These are phyloP conservation scores for Drosophila pectinifera DNA, from an alignment of 1,140 invertebrate genomes.

Conservation along the genomic window DNA sequence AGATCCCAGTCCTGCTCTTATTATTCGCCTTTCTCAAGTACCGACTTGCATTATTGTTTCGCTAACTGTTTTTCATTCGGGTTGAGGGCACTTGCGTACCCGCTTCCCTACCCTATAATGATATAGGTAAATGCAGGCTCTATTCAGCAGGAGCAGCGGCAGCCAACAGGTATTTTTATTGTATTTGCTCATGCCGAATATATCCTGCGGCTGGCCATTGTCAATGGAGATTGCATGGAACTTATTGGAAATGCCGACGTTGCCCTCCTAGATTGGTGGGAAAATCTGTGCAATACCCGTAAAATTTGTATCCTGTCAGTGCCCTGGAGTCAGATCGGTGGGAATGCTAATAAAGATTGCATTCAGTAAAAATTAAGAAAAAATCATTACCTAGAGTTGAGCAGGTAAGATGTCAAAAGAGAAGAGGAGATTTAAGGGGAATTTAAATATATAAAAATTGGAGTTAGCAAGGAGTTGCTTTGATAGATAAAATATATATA, in stretches of 20 bases:
- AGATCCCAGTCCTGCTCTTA: conserved; percentile 31
- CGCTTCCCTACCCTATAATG: conserved; percentile 28
- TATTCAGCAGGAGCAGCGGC: conserved; percentile 22
- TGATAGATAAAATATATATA: too few species aligned
- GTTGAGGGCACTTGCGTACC: conserved; percentile 49
- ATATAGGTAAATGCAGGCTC: conserved; percentile 63
- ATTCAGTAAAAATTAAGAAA: not conserved
- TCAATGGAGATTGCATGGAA: conserved; percentile 58
- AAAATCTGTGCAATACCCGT: conserved; percentile 65
- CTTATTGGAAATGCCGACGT: conserved; percentile 49
- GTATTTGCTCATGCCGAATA: conserved; percentile 78
- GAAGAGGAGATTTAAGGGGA: not conserved
- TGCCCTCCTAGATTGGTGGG: conserved; percentile 47
- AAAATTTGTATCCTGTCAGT: conserved; percentile 58
- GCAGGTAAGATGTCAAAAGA: not conserved
- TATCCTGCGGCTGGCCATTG: conserved; percentile 81
- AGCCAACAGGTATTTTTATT: conserved; percentile 82
- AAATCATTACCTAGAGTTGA: not conserved
- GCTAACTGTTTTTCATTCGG: conserved; percentile 50
- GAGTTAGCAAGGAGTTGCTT: too few species aligned
- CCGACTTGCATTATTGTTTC: conserved; percentile 45
- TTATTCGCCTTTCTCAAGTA: conserved; percentile 49
- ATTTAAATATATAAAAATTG: not conserved
- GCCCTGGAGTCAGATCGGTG: conserved; percentile 39
- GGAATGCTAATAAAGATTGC: conserved; percentile 68